Evolutionary conservation across 2,797 vertebrate species (phyloP), one percentile per base, ranked within the genome.

Genomic region (Siniperca undulata): DNA sequence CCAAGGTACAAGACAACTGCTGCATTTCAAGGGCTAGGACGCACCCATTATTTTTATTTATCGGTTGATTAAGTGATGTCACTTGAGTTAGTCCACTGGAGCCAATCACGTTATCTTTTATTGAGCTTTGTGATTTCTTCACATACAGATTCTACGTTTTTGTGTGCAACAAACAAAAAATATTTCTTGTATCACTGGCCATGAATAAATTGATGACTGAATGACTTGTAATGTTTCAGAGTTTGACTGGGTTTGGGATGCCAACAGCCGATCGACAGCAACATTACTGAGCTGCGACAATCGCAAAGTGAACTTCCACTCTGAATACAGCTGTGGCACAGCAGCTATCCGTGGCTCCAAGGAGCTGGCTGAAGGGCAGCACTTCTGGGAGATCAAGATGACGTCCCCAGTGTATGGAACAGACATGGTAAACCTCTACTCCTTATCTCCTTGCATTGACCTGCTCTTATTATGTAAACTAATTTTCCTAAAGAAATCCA

Each of bases 301-400:
- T 92, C 97, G 97, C 60, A 97, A 98, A 91, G 98, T 99, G 81
- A 99, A 96, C 93, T 99, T 99, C 94, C 98, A 99, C 89, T 97
- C 95, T 62, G 98, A 99, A 69, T 99, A 99, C 87, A 99, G 98
- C 95, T 99, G 98, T 0, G 98, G 98, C 40, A 99, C 98, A 0
- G 98, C 98, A 0, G 98, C 98, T 16, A 96, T 99, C 79, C 96
- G 98, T 0, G 98, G 98, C 58, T 97, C 96, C 91, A 99, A 97
- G 84, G 97, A 98, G 89, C 96, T 99, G 82, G 94, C 93, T 0
- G 97, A 99, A 0, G 98, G 98, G 24, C 98, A 99, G 87, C 98
- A 99, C 93, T 99, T 99, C 94, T 99, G 98, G 98, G 98, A 99
- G 94, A 98, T 99, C 90, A 99, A 99, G 95, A 99, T 99, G 98